Conservation (phyloP, 2,888 invertebrate species). For the Bursaphelenchus okinawaensis region DNA sequence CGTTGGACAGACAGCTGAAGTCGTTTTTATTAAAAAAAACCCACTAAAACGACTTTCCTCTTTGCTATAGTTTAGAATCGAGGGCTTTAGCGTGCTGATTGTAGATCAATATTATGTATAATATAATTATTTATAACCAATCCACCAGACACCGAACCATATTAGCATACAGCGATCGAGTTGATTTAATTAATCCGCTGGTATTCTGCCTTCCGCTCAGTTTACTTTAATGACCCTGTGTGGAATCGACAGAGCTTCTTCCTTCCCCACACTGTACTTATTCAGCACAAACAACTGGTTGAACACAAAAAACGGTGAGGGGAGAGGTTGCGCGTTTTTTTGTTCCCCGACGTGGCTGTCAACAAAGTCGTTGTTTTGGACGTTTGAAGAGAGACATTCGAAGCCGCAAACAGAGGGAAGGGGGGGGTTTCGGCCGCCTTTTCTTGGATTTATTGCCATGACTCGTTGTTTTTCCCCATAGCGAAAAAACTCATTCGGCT, state of each 20-base stretch:
- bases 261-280: background rate
- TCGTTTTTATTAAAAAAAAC: too few species aligned
- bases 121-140: too few species aligned
- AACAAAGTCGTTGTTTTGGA: background rate
- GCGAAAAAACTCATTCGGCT: background rate
- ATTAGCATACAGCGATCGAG: too few species aligned
- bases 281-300: background rate
- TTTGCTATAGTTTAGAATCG: too few species aligned
- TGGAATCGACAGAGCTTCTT: background rate
- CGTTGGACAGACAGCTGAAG: too few species aligned
- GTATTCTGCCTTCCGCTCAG: background rate
- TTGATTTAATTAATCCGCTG: background rate
- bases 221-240: background rate
- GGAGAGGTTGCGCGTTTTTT: background rate
- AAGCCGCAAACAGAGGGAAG: background rate
- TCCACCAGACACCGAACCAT: too few species aligned
- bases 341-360: background rate
- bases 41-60: too few species aligned
- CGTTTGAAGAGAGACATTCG: background rate
- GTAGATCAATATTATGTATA: too few species aligned
- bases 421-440: background rate
- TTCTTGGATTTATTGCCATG: background rate
- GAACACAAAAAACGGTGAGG: background rate
- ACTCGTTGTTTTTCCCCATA: background rate
- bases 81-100: too few species aligned